A percentile compares a stretch with the other conserved stretches of the same genome.
Conservation (phyloP, 2,888 invertebrate genomes). For the Stenichneumon culpator region DNA sequence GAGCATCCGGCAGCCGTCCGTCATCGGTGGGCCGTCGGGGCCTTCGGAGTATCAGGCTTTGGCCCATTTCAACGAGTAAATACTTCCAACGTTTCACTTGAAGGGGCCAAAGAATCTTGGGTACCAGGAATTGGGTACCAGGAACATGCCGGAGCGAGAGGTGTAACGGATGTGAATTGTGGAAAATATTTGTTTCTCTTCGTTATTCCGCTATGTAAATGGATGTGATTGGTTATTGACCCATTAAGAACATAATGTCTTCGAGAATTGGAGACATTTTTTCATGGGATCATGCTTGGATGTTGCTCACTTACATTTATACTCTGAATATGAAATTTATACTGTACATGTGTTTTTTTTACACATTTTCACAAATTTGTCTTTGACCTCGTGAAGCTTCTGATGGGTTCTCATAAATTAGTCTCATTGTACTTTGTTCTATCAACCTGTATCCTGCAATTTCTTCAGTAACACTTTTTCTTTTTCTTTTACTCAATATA, state of each 20-base stretch:
- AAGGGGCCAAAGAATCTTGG: not conserved
- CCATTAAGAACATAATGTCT: not conserved
- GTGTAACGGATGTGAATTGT: not conserved
- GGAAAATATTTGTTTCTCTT: not conserved
- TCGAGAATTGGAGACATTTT: not conserved
- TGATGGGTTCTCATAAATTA: slow-evolving; percentile 21
- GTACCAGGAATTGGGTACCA: not conserved
- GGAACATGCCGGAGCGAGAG: not conserved
- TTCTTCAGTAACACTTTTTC: slow-evolving; percentile 13
- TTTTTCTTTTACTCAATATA: slow-evolving; percentile 14
- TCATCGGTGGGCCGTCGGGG: slow-evolving; percentile 9
- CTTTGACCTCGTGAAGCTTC: not conserved
- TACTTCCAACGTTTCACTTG: not conserved
- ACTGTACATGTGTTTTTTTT: not conserved
- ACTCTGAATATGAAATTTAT: not conserved
- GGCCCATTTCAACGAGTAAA: not conserved
- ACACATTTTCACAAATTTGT: too few relatives aligned
- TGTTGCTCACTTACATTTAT: not conserved
- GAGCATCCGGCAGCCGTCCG: slow-evolving; percentile 17
- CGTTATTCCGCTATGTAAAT: not conserved
- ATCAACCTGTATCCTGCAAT: slow-evolving; percentile 8
- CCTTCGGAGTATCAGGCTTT: not conserved
- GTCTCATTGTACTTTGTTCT: not conserved
- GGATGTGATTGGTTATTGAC: not conserved
- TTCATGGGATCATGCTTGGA: not conserved